Evolutionary conservation across 2,888 invertebrate genomes (phyloP).

Genomic region (Lycaena phlaeas): DNA sequence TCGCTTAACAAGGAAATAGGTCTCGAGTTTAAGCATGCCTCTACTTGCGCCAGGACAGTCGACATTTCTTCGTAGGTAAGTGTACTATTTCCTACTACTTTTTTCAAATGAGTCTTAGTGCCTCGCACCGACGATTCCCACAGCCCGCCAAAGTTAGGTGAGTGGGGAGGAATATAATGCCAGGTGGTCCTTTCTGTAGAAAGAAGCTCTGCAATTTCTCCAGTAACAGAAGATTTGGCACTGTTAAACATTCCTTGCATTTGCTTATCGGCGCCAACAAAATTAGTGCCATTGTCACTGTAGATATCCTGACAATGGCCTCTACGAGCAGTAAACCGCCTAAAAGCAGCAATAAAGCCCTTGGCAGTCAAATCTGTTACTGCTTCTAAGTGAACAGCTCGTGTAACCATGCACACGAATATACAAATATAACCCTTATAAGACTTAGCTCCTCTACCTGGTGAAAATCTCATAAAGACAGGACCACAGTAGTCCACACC

Average conservation of each 20-base stretch:
- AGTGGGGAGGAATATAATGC: conserved; percentile 20
- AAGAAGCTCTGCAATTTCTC: neutral
- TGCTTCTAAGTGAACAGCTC: too few species aligned
- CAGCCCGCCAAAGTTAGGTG: conserved; percentile 19
- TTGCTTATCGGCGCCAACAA: conserved; percentile 3
- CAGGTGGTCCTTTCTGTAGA: conserved; percentile 4
- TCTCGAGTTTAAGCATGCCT: conserved; percentile 12
- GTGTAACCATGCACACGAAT: too few species aligned
- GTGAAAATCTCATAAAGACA: too few species aligned
- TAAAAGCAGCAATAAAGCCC: conserved; percentile 14
- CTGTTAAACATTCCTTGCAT: neutral
- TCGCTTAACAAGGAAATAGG: neutral
- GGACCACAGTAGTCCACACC: too few species aligned
- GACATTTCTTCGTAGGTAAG: conserved; percentile 11
- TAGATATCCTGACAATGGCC: conserved; percentile 12
- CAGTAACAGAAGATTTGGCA: neutral
- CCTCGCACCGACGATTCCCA: conserved; percentile 21
- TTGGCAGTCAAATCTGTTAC: neutral
- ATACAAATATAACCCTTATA: too few species aligned
- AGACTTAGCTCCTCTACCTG: too few species aligned
- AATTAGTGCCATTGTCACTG: conserved; percentile 19
- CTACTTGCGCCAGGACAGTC: conserved; percentile 6
- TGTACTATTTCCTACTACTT: neutral
- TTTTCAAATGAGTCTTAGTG: conserved; percentile 10
- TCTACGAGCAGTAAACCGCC: conserved; percentile 9